Conservation (phyloP, 2,113 vertebrate genomes). For the Paedocypris sp. region DNA sequence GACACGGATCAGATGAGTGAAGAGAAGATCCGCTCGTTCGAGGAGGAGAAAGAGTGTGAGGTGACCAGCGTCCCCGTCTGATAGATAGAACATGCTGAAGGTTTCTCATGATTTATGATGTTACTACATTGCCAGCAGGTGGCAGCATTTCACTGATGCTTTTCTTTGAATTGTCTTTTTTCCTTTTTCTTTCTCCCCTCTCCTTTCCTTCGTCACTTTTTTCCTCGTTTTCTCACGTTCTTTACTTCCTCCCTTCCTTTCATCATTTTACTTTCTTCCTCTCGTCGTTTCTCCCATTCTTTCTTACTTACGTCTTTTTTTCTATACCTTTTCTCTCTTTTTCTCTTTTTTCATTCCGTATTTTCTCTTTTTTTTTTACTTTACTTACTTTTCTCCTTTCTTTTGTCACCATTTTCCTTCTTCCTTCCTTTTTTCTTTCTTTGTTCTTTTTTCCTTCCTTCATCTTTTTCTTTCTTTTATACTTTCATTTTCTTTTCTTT, state of each 20-base stretch:
- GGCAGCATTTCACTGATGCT: not conserved
- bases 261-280: too few species aligned
- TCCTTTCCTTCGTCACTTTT: not conserved
- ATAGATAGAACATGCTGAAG: not conserved
- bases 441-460: not conserved
- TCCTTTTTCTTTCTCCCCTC: not conserved
- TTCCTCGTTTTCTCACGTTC: constrained; percentile 18
- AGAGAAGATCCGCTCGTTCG: constrained; percentile 74
- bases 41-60: constrained; percentile 53
- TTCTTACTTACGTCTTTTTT: too few species aligned
- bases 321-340: too few species aligned
- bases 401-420: not conserved
- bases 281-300: too few species aligned
- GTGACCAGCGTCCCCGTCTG: constrained; percentile 53
- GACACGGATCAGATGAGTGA: constrained; percentile 85
- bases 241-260: too few species aligned
- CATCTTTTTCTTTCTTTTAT: not conserved
- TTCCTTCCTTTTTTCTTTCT: not conserved
- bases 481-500: too few species aligned
- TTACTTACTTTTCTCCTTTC: not conserved
- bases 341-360: too few species aligned
- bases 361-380: too few species aligned
- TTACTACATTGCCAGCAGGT: constrained; percentile 8
- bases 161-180: not conserved
- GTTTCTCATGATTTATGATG: not conserved